phyloP scores from a whole-genome alignment of 2,888 invertebrate genomes.

The Papilio protenor region DNA sequence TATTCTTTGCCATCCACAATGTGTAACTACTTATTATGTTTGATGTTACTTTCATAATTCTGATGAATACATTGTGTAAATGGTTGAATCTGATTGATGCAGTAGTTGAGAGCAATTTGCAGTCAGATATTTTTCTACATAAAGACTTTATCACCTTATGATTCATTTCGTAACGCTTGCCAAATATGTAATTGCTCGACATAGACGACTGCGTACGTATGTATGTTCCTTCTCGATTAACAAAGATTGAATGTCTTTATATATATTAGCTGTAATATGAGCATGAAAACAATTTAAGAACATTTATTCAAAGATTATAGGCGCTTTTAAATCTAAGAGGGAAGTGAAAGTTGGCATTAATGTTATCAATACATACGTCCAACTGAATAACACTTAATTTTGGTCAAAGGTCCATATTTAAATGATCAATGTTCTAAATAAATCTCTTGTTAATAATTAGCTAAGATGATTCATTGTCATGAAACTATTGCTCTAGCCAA shows the following conservation, averaged over 20 bases:
- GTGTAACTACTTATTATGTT: too few relatives aligned
- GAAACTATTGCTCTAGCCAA: conserved; percentile 6
- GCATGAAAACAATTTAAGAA: too few relatives aligned
- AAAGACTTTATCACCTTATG: conserved; percentile 20
- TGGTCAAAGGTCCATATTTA: neutral
- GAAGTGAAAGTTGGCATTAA: neutral
- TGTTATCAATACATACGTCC: neutral
- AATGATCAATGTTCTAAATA: neutral
- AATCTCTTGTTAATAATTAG: neutral
- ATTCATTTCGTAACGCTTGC: conserved; percentile 28
- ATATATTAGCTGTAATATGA: too few relatives aligned
- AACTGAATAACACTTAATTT: neutral
- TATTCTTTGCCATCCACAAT: too few relatives aligned
- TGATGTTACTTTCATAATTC: neutral
- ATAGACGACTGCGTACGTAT: neutral
- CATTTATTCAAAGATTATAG: too few relatives aligned
- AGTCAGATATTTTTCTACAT: conserved; percentile 15
- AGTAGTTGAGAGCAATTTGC: conserved; percentile 17
- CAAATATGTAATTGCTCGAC: conserved; percentile 32
- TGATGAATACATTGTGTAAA: neutral
- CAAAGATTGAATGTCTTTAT: too few relatives aligned
- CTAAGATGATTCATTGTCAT: neutral
- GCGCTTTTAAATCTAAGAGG: too few relatives aligned
- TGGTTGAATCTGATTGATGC: neutral
- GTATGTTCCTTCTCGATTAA: too few relatives aligned